Conservation (phyloP, 2,113 vertebrate genomes). For the Corythornis vintsioides region DNA sequence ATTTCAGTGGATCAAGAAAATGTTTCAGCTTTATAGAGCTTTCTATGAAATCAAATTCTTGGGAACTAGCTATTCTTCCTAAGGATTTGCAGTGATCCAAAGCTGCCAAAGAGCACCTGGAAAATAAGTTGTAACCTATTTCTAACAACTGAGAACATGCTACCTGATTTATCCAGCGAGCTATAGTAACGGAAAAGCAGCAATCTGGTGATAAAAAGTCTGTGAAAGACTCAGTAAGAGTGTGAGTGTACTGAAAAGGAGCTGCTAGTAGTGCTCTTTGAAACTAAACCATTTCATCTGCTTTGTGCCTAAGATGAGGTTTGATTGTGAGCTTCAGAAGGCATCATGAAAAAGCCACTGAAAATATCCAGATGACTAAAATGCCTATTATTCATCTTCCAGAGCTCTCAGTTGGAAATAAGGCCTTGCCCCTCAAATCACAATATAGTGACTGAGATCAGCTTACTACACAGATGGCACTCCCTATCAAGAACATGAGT, state of each 20-base stretch:
- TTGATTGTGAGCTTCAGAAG: background rate
- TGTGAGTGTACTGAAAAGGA: background rate
- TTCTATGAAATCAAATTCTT: background rate
- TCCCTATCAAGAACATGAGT: background rate
- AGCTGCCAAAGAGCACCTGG: background rate
- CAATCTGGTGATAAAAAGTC: background rate
- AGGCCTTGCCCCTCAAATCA: background rate
- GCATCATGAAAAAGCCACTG: background rate
- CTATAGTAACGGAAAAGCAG: background rate
- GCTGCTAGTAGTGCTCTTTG: background rate
- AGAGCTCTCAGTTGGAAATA: background rate
- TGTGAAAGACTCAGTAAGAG: background rate
- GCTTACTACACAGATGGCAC: background rate
- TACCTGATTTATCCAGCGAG: background rate
- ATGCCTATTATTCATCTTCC: background rate
- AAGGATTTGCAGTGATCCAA: background rate
- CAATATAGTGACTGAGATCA: background rate
- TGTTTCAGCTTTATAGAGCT: background rate
- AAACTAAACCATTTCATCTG: background rate
- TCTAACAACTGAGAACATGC: background rate
- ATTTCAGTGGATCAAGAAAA: background rate
- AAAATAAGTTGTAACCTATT: background rate
- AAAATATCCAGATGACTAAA: background rate
- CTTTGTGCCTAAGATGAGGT: background rate
- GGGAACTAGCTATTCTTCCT: background rate